These are phyloP conservation scores for Diogma glabrata DNA, from an alignment of 2,888 invertebrate genomes.

Conservation along the genomic window DNA sequence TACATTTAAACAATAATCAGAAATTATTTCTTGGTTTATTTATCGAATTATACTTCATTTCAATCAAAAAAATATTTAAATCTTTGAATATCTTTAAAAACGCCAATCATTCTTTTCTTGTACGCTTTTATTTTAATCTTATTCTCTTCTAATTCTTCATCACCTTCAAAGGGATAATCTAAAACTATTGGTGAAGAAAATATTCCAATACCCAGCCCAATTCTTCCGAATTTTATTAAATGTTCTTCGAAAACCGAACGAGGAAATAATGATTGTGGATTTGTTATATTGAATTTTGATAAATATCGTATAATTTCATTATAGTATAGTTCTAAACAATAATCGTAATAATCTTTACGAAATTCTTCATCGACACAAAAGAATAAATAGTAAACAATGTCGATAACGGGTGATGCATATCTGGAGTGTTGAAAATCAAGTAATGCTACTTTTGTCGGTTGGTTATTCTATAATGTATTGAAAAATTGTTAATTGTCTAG, in stretches of 20 bases:
- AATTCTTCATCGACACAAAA: background rate
- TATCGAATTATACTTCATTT: too few relatives aligned
- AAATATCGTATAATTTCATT: too few relatives aligned
- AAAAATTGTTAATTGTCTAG: background rate
- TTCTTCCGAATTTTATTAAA: constrained; percentile 1
- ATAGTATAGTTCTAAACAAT: background rate
- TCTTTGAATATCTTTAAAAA: background rate
- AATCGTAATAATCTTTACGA: background rate
- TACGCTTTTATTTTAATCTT: background rate
- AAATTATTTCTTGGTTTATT: too few relatives aligned
- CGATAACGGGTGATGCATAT: background rate
- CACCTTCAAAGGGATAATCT: background rate
- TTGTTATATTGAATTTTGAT: too few relatives aligned
- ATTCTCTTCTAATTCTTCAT: background rate
- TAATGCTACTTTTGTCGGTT: background rate
- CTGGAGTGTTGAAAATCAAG: background rate
- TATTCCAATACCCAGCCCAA: constrained; percentile 1
- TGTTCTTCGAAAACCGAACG: background rate
- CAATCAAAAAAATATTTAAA: background rate
- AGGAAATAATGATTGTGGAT: background rate
- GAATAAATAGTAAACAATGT: background rate
- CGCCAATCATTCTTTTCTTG: background rate
- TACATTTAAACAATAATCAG: too few relatives aligned
- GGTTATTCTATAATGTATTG: background rate
- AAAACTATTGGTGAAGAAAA: background rate